These are phyloP conservation scores for Panthera uncia DNA, from an alignment of 2,113 vertebrate genomes.

Conservation along the genomic window DNA sequence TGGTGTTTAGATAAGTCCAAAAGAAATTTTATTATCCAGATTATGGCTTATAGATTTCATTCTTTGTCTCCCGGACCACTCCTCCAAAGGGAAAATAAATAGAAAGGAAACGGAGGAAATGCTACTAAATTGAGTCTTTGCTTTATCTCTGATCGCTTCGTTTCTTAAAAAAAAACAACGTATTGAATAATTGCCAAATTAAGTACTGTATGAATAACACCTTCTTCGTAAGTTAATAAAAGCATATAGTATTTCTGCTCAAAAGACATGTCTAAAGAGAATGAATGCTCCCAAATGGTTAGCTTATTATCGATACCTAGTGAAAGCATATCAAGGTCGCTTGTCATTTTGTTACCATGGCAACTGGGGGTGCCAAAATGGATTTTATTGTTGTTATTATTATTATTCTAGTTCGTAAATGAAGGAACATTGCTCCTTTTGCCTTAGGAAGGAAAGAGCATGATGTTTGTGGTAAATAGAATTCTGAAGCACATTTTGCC, in stretches of 20 bases:
- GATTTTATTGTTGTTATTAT: not conserved
- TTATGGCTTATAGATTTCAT: not conserved
- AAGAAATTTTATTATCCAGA: conserved; percentile 46
- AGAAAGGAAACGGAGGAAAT: not conserved
- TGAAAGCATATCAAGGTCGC: conserved; percentile 69
- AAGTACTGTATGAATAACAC: conserved; percentile 17
- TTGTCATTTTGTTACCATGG: conserved; percentile 75
- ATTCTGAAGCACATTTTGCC: conserved; percentile 6
- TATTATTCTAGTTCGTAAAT: conserved; percentile 58
- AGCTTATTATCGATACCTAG: conserved; percentile 68
- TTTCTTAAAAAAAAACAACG: not conserved
- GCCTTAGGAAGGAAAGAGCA: conserved; percentile 58
- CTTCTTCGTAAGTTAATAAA: conserved; percentile 26
- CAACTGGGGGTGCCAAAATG: conserved; percentile 27
- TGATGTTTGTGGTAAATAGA: conserved; percentile 49
- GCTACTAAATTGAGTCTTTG: not conserved
- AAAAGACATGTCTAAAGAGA: conserved; percentile 49
- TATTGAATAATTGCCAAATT: conserved; percentile 43
- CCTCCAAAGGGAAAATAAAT: not conserved
- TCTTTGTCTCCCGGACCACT: not conserved
- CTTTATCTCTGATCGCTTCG: not conserved
- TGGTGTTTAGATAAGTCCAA: not conserved
- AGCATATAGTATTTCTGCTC: not conserved
- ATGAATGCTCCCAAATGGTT: conserved; percentile 60
- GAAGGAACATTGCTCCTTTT: conserved; percentile 62